Base-by-base conservation (phyloP, 2,797 vertebrate genomes). In the Micropoecilia bifurca region DNA sequence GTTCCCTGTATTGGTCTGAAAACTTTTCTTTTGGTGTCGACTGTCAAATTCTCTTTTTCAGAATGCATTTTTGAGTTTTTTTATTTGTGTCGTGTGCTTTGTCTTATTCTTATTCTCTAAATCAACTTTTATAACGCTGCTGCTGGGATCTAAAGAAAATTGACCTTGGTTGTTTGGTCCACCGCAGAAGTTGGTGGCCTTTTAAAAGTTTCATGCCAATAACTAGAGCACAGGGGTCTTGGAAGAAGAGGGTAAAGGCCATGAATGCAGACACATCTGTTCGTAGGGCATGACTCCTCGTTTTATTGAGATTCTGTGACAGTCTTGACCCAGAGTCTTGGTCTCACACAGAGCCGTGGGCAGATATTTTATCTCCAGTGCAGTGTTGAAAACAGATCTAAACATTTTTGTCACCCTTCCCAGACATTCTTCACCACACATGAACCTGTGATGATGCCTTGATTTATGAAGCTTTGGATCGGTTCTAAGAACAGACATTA, bases 201-300 rank as follows among this genome's bases (percentile, higher is more conserved):
- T 93, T 84, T 89, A 77, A 86, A 74, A 86, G 71, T 47, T 80
- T 55, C 47, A 63, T 71, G 77, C 68, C 78, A 53, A 74, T 75
- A 81, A 90, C 86, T 76, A 81, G 71, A 83, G 87, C 83, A 85
- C 79, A 83, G 28, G 8, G 82, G 85, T 92, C 90, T 87, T 47
- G 47, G 30, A 80, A 75, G 1, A 77, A 75, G 78, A 81, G 78
- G 74, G 33, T 33, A 33, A 33, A 33, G 36, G 89, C 68, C 87
- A 86, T 48, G 57, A 81, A 74, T 71, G 41, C 78, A 91, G 87
- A 83, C 76, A 33, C 95, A 95, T 94, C 95, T 95, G 95, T 92
- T 95, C 79, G 84, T 74, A 79, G 83, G 86, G 80, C 89, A 94
- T 84, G 75, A 85, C 77, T 91, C 81, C 81, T 95, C 94, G 92